phyloP scores from a whole-genome alignment of 2,888 invertebrate species.

The Ramazzottius varieornatus region DNA sequence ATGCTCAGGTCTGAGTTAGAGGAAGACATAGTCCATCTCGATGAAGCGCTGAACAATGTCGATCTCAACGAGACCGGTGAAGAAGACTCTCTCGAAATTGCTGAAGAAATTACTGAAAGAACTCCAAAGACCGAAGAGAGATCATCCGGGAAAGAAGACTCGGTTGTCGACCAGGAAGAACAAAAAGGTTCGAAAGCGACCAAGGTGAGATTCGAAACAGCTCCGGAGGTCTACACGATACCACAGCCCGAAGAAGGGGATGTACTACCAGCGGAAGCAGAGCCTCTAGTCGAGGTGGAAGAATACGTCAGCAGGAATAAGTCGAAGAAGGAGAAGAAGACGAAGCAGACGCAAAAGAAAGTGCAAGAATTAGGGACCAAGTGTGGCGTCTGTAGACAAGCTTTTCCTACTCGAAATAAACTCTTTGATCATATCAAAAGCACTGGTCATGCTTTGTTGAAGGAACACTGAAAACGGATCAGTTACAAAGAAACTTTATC shows the following conservation, averaged over 20 bases:
- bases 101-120: not conserved
- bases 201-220: not conserved
- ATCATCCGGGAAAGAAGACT: not conserved
- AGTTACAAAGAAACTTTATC: no score
- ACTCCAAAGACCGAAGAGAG: not conserved
- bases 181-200: not conserved
- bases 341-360: not conserved
- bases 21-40: not conserved
- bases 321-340: not conserved
- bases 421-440: not conserved
- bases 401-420: not conserved
- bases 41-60: not conserved
- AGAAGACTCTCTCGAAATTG: not conserved
- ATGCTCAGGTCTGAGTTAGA: not conserved
- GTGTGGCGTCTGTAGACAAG: not conserved
- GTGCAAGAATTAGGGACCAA: not conserved
- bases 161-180: not conserved
- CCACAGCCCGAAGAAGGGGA: not conserved
- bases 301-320: not conserved
- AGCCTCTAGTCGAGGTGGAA: not conserved
- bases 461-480: no score
- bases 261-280: not conserved
- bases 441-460: not conserved
- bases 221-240: not conserved
- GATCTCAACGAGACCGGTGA: not conserved